phyloP scores from a whole-genome alignment of 2,113 vertebrate species.

The Boulengeromyrus knoepffleri region DNA sequence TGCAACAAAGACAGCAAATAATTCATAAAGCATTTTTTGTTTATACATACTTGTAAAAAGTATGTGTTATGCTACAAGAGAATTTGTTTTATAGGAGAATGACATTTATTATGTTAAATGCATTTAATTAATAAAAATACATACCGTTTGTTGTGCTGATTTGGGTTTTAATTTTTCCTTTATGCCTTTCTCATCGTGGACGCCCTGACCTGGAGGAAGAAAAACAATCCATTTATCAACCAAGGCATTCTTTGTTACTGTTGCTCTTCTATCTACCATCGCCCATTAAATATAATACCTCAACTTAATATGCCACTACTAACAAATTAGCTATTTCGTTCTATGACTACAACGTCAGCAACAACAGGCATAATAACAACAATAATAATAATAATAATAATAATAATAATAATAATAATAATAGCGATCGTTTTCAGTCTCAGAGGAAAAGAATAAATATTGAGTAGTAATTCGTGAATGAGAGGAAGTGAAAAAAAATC shows the following conservation, averaged over 20 bases:
- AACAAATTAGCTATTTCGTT: background rate
- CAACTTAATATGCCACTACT: background rate
- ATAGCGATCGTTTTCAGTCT: background rate
- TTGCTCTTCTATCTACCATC: background rate
- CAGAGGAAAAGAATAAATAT: background rate
- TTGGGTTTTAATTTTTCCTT: slow-evolving; percentile 44
- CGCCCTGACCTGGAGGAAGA: slow-evolving; percentile 53
- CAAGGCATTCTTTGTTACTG: background rate
- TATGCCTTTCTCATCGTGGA: slow-evolving; percentile 55
- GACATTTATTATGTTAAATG: background rate
- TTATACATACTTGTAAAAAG: background rate
- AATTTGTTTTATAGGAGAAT: background rate
- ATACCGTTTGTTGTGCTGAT: slow-evolving; percentile 57
- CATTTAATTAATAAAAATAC: slow-evolving; percentile 47
- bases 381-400: background rate
- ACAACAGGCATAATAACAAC: background rate
- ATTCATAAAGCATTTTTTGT: background rate
- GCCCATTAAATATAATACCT: background rate
- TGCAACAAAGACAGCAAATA: background rate
- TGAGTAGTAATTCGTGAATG: background rate
- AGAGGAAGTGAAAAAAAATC: background rate
- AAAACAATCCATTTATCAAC: slow-evolving; percentile 29
- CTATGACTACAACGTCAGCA: background rate
- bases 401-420: background rate
- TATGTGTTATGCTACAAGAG: background rate